Percentiles rank a stretch among this genome's conserved stretches.
Evolutionary conservation across 2,797 vertebrate genomes (phyloP).

Genomic region (Halcyon badia): DNA sequence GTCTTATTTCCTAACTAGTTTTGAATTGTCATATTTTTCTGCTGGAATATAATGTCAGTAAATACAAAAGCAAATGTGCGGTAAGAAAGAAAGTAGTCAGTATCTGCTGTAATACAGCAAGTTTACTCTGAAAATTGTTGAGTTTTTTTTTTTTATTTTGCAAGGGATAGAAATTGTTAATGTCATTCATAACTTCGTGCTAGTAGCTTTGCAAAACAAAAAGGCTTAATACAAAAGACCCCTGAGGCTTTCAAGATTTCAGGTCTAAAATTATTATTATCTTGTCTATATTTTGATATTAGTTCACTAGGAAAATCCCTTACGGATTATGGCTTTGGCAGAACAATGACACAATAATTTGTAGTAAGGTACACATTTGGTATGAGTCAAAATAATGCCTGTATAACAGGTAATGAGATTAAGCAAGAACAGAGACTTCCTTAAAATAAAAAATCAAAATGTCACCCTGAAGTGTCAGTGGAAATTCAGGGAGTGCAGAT

Average conservation of each 20-base stretch:
- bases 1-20: neutral
- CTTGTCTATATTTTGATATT: conserved; percentile 68
- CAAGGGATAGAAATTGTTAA: conserved; percentile 6
- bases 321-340: conserved; percentile 59
- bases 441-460: conserved; percentile 70
- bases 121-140: neutral
- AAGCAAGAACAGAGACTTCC: conserved; percentile 53
- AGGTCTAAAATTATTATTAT: conserved; percentile 69
- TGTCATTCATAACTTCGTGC: conserved; percentile 30
- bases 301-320: conserved; percentile 63
- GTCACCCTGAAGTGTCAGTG: conserved; percentile 58
- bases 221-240: conserved; percentile 63
- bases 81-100: neutral
- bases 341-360: conserved; percentile 74
- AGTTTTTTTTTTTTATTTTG: neutral
- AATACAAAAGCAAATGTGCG: neutral
- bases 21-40: neutral
- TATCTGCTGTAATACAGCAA: neutral
- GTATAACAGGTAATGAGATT: conserved; percentile 72
- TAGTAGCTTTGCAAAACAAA: conserved; percentile 59
- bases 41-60: neutral
- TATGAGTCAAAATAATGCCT: conserved; percentile 42
- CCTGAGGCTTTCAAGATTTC: conserved; percentile 50
- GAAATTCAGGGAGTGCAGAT: conserved; percentile 63
- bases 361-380: conserved; percentile 29